These are phyloP conservation scores for Leptoclinus maculatus DNA, from an alignment of 2,797 vertebrate genomes.

Conservation along the genomic window DNA sequence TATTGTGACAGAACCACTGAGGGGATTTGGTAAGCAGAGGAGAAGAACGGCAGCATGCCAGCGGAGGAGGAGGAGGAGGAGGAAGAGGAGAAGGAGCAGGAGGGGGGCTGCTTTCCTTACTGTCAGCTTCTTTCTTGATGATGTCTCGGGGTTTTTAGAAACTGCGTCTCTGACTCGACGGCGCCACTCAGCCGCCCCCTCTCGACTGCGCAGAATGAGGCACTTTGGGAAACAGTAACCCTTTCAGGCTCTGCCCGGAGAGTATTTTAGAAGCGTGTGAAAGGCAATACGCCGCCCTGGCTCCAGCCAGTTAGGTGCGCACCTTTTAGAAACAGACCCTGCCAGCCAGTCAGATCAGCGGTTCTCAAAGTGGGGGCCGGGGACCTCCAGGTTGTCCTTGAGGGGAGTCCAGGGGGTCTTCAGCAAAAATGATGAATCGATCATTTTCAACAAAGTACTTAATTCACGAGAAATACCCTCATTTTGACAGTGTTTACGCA, in stretches of 20 bases:
- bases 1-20: constrained; percentile 85
- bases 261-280: constrained; percentile 87
- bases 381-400: constrained; percentile 54
- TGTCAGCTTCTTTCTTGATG: constrained; percentile 87
- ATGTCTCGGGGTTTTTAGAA: constrained; percentile 88
- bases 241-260: constrained; percentile 87
- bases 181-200: constrained; percentile 90
- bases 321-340: constrained; percentile 75
- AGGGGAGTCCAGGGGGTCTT: constrained; percentile 32
- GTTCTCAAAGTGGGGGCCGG: constrained; percentile 62
- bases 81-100: constrained; percentile 37
- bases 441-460: neutral
- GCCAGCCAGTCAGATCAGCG: constrained; percentile 66
- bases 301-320: constrained; percentile 81
- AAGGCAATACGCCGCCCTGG: constrained; percentile 83
- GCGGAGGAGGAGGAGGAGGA: constrained; percentile 48
- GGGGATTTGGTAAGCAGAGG: constrained; percentile 78
- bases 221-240: constrained; percentile 89
- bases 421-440: constrained; percentile 3
- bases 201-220: constrained; percentile 88
- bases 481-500: neutral
- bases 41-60: constrained; percentile 73
- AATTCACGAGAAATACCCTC: neutral
- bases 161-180: constrained; percentile 87
- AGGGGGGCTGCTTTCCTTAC: constrained; percentile 82